A percentile compares a stretch with the other conserved stretches of the same genome.
These are phyloP conservation scores for Zaprionus vittiger DNA, from an alignment of 1,140 invertebrate genomes.

Conservation along the genomic window DNA sequence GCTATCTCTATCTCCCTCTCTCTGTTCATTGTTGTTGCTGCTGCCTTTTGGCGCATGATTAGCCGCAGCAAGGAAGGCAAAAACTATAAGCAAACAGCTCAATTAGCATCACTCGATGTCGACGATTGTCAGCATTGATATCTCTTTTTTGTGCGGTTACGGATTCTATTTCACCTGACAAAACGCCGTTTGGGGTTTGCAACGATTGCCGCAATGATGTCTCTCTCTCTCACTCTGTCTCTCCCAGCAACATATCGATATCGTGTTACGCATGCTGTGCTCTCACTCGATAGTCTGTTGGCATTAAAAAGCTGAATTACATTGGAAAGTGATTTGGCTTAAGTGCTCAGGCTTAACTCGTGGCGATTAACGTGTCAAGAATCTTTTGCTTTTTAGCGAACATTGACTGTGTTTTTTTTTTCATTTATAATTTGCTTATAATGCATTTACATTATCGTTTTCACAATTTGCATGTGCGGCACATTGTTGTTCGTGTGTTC, in stretches of 20 bases:
- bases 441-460: slow-evolving; percentile 4
- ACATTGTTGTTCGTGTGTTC: not conserved
- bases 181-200: slow-evolving; percentile 15
- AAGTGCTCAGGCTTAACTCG: not conserved
- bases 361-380: not conserved
- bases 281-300: slow-evolving; percentile 4
- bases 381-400: too few relatives aligned
- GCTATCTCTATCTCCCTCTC: not conserved
- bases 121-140: not conserved
- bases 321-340: too few relatives aligned
- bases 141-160: slow-evolving; percentile 29
- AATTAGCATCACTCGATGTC: slow-evolving; percentile 32
- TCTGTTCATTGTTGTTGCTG: not conserved
- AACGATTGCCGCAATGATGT: slow-evolving; percentile 6
- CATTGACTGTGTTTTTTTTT: not conserved
- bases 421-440: not conserved
- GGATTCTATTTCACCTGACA: slow-evolving; percentile 19
- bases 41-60: slow-evolving; percentile 19
- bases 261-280: slow-evolving; percentile 18
- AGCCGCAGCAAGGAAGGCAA: not conserved
- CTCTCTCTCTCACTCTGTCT: not conserved
- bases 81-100: slow-evolving; percentile 16
- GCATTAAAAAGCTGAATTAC: not conserved
- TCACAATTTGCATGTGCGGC: not conserved
- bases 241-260: slow-evolving; percentile 14